A percentile compares a stretch with the other conserved stretches of the same genome.
phyloP scores from a whole-genome alignment of 2,888 invertebrate genomes.

The Frankliniella intonsa region DNA sequence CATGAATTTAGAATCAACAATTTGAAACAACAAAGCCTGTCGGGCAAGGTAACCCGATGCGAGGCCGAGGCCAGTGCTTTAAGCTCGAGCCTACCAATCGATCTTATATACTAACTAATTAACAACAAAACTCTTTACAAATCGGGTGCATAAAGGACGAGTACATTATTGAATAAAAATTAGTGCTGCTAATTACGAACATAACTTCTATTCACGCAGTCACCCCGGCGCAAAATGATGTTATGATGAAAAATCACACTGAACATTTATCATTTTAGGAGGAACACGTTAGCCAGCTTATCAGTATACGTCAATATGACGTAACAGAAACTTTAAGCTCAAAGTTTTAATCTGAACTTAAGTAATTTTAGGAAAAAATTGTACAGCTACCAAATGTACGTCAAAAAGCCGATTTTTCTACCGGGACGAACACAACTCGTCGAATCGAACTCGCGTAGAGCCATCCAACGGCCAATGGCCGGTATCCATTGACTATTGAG shows the following conservation, averaged over 20 bases:
- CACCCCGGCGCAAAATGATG: background rate
- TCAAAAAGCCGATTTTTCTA: too few species aligned
- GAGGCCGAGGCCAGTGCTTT: conserved; percentile 7
- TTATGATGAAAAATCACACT: background rate
- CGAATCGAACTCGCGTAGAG: too few species aligned
- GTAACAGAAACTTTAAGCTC: too few species aligned
- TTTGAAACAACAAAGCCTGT: conserved; percentile 22
- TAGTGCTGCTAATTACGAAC: conserved; percentile 15
- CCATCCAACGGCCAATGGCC: too few species aligned
- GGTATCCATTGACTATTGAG: too few species aligned
- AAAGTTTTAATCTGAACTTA: too few species aligned
- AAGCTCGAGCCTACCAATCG: conserved; percentile 22
- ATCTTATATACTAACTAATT: background rate
- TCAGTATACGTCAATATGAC: too few species aligned
- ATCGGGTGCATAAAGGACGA: conserved; percentile 17
- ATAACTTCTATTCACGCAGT: background rate
- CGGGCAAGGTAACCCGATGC: background rate
- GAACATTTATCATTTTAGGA: too few species aligned
- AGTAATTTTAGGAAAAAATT: too few species aligned
- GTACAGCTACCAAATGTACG: too few species aligned
- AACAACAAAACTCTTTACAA: conserved; percentile 25
- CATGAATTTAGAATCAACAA: conserved; percentile 21
- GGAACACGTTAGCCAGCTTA: too few species aligned
- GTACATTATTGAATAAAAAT: conserved; percentile 13
- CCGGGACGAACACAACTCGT: too few species aligned